phyloP scores from a whole-genome alignment of 2,888 invertebrate species.

The Philereme transversata region DNA sequence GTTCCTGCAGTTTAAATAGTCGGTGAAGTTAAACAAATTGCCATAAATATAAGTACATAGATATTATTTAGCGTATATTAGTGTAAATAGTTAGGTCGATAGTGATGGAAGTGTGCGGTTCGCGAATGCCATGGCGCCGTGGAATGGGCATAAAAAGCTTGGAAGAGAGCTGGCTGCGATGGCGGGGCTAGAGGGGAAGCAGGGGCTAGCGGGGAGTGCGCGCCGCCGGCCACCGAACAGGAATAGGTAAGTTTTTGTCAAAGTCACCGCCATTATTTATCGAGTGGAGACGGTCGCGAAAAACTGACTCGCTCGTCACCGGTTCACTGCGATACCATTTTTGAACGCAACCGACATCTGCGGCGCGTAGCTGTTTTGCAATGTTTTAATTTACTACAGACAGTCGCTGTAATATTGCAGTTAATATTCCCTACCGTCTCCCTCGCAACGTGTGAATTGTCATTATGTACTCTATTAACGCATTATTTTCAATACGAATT shows the following conservation, averaged over 20 bases:
- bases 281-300: conserved; percentile 83
- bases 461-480: conserved; percentile 9
- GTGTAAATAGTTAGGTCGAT: conserved; percentile 80
- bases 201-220: conserved; percentile 59
- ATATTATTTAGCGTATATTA: conserved; percentile 77
- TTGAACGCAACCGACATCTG: conserved; percentile 74
- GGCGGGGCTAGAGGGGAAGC: conserved; percentile 34
- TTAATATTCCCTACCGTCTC: conserved; percentile 30
- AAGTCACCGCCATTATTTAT: conserved; percentile 83
- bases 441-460: conserved; percentile 40
- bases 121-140: conserved; percentile 72
- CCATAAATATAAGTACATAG: conserved; percentile 84
- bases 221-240: conserved; percentile 79
- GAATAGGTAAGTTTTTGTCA: conserved; percentile 84
- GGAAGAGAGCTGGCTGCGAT: conserved; percentile 51
- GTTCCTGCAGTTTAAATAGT: conserved; percentile 84
- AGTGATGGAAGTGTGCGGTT: conserved; percentile 72
- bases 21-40: conserved; percentile 84
- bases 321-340: conserved; percentile 74
- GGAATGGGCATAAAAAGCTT: conserved; percentile 79
- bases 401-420: conserved; percentile 64
- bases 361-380: conserved; percentile 70
- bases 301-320: conserved; percentile 78
- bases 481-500: conserved; percentile 11
- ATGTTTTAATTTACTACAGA: conserved; percentile 77